Conservation (phyloP, 1,140 invertebrate genomes). For the Drosophila tani region DNA sequence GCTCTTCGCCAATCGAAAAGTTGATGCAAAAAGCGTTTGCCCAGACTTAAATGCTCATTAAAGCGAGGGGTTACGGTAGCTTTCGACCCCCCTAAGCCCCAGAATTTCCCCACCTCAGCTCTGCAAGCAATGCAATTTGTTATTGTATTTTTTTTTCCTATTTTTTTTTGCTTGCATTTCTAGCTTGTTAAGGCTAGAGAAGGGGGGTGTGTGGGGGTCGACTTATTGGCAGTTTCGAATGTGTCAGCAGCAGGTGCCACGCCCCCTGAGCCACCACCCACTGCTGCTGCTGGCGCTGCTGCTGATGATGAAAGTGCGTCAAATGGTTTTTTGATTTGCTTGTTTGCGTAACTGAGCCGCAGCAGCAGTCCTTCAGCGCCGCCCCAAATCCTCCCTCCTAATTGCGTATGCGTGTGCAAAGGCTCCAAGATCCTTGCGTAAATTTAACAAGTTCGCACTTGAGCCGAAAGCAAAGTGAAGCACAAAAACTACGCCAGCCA, state of each 20-base stretch:
- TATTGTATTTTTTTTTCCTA: conserved; percentile 33
- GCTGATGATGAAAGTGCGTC: conserved; percentile 81
- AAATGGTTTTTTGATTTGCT: conserved; percentile 82
- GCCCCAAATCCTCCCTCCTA: conserved; percentile 46
- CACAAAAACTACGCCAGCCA: conserved; percentile 66
- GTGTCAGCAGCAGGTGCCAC: conserved; percentile 77
- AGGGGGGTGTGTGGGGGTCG: conserved; percentile 2
- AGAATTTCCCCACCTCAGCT: neutral
- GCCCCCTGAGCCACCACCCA: conserved; percentile 21
- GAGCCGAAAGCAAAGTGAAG: conserved; percentile 62
- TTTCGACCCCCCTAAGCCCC: neutral
- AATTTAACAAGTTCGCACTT: conserved; percentile 82
- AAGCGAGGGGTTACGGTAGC: conserved; percentile 20
- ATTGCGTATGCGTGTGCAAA: conserved; percentile 80
- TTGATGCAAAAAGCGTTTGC: conserved; percentile 45
- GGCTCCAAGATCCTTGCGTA: conserved; percentile 68
- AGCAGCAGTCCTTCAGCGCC: conserved; percentile 7
- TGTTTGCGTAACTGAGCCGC: conserved; percentile 77
- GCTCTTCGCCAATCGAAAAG: conserved; percentile 10
- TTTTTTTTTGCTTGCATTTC: conserved; percentile 23
- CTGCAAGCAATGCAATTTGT: conserved; percentile 39
- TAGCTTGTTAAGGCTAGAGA: neutral
- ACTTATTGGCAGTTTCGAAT: conserved; percentile 80
- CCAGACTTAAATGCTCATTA: conserved; percentile 68
- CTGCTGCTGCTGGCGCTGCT: conserved; percentile 12